Percentiles rank a stretch among this genome's conserved stretches.
Evolutionary conservation across 2,888 invertebrate species (phyloP).

Genomic region (Callimorpha dominula): DNA sequence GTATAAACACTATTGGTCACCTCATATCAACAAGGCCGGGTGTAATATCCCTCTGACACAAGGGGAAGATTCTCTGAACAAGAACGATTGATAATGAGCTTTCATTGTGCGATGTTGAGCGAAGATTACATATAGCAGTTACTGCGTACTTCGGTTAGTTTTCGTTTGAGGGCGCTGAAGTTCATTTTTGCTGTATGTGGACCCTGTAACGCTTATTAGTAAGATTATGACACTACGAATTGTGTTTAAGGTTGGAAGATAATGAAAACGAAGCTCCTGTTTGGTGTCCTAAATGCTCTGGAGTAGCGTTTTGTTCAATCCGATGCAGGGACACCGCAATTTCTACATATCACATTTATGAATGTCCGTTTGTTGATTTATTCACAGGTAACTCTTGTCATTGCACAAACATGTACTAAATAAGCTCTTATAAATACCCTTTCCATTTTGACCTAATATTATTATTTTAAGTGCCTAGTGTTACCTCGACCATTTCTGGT

Average conservation of each 20-base stretch:
- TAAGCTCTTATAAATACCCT: no score
- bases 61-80: no score
- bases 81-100: no score
- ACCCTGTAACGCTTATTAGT: neutral
- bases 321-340: slow-evolving; percentile 89
- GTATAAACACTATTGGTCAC: no score
- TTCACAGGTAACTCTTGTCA: slow-evolving; percentile 86
- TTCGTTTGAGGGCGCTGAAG: no score
- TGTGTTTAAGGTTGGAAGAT: slow-evolving; percentile 63
- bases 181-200: neutral
- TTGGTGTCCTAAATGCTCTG: slow-evolving; percentile 91
- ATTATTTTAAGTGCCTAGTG: no score
- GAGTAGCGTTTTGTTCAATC: slow-evolving; percentile 91
- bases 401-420: neutral
- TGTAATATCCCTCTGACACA: no score
- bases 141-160: no score
- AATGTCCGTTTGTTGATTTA: slow-evolving; percentile 91
- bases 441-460: no score
- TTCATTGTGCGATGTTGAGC: no score
- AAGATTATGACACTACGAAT: neutral
- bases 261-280: slow-evolving; percentile 86
- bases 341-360: slow-evolving; percentile 90
- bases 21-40: neutral
- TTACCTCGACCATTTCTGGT: no score
- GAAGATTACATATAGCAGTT: no score